Base-by-base conservation (phyloP, 2,888 invertebrate genomes). In the Cactoblastis cactorum region DNA sequence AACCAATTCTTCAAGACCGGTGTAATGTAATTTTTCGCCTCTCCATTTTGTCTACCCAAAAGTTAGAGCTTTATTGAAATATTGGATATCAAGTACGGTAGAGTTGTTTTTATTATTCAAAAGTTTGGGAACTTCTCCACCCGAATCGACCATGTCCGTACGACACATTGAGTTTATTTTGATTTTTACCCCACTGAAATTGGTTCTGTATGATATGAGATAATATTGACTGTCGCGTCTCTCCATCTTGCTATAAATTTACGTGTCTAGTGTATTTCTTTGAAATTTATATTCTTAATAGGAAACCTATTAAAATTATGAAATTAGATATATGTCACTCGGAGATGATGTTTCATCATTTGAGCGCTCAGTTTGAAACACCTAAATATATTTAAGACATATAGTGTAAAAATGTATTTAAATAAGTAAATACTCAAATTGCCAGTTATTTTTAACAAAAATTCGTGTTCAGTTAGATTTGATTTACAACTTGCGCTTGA, bases 41-140 rank as follows among this genome's bases (percentile, higher is more conserved):
- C 74, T 80, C 81, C 78, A 78, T 84, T 86, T 83, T 82, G 78
- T 80, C 74, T 74, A 55, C 75, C 79, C 71, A 73, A 83, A 85
- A 85, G 76, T 83, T 80, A 71, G 73, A 73, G 75, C 69, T 74
- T 82, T 84, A 86, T 88, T 84, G 85, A 84, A 87, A 86, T 85
- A 87, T 86, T 82, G 83, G 82, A 86, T 87, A 82, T 87, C 84
- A 82, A 87, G 81, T 81, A 72, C 79, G 80, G 78, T 77, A 61
- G 74, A 81, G 74, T 80, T 83, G 80, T 81, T 82, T 83, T 80
- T 83, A 77, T 83, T 80, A 78, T 81, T 81, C 76, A 75, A 83
- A 83, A 80, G 69, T 83, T 80, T 70, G 54, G 62, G 60, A 60
- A 68, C 67, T 72, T 69, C 69, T 67, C 66, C 60, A 63, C 65